Evolutionary conservation across 1,140 invertebrate genomes (phyloP).

Genomic region (Saccostrea glomerata): DNA sequence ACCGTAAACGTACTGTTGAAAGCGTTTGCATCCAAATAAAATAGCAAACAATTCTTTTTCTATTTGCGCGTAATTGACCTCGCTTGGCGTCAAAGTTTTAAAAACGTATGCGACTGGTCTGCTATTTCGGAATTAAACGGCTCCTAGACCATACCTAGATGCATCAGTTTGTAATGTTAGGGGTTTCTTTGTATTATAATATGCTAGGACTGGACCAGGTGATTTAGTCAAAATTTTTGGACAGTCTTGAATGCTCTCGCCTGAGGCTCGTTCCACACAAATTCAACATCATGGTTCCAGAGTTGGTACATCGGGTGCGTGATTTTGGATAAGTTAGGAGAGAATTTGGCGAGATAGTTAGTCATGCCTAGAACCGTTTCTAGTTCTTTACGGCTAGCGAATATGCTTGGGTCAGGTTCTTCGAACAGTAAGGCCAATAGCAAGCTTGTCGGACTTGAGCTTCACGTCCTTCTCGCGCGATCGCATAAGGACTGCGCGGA

Average conservation of each 20-base stretch:
- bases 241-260: background rate
- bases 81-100: constrained; percentile 73
- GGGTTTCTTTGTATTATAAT: constrained; percentile 42
- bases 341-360: background rate
- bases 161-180: constrained; percentile 47
- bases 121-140: constrained; percentile 77
- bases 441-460: background rate
- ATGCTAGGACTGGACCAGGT: constrained; percentile 1
- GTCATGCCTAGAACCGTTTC: background rate
- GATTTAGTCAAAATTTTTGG: background rate
- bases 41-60: constrained; percentile 80
- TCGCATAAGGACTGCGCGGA: too few species aligned
- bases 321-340: background rate
- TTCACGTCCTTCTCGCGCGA: background rate
- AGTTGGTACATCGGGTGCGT: background rate
- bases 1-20: constrained; percentile 80
- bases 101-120: constrained; percentile 78
- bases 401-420: background rate
- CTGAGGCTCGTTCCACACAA: background rate
- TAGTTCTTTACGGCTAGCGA: background rate
- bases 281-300: background rate
- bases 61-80: constrained; percentile 73
- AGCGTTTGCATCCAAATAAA: constrained; percentile 80
- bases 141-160: constrained; percentile 75
- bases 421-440: background rate